A percentile compares a stretch with the other conserved stretches of the same genome.
Conservation (phyloP, 2,888 invertebrate genomes). For the Napeogenes sylphis region DNA sequence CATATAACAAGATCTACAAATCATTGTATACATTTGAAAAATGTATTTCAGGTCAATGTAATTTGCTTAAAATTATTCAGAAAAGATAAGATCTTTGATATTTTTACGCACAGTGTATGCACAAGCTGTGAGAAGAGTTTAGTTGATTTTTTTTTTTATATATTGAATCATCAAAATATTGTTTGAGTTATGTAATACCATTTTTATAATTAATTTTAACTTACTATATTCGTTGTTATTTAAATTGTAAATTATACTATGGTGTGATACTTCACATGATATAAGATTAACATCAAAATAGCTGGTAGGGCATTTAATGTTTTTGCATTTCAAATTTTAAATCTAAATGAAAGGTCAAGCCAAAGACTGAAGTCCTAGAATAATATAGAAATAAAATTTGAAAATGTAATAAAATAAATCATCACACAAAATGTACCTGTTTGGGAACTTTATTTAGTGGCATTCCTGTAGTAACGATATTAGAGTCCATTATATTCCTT, state of each 20-base stretch:
- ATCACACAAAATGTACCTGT: constrained; percentile 14
- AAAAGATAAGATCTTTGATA: not conserved
- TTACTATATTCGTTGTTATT: too few relatives aligned
- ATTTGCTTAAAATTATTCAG: not conserved
- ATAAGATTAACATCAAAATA: not conserved
- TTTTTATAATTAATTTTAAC: not conserved
- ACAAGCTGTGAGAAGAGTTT: constrained; percentile 2
- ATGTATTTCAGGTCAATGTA: not conserved
- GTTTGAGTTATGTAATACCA: too few relatives aligned
- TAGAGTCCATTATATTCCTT: not conserved
- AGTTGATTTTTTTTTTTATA: not conserved
- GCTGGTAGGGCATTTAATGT: constrained; percentile 20
- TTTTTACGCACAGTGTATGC: not conserved
- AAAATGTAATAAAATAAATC: constrained; percentile 31
- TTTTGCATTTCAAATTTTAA: constrained; percentile 47
- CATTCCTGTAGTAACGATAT: constrained; percentile 9
- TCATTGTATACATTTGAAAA: too few relatives aligned
- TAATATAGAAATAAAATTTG: constrained; percentile 40
- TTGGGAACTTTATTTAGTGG: constrained; percentile 16
- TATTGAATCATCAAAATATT: too few relatives aligned
- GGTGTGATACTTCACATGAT: not conserved
- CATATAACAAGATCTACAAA: too few relatives aligned
- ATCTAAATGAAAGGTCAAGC: constrained; percentile 30
- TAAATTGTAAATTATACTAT: not conserved
- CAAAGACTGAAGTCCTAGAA: constrained; percentile 38